phyloP scores from a whole-genome alignment of 1,140 invertebrate genomes.

The Maniola jurtina region DNA sequence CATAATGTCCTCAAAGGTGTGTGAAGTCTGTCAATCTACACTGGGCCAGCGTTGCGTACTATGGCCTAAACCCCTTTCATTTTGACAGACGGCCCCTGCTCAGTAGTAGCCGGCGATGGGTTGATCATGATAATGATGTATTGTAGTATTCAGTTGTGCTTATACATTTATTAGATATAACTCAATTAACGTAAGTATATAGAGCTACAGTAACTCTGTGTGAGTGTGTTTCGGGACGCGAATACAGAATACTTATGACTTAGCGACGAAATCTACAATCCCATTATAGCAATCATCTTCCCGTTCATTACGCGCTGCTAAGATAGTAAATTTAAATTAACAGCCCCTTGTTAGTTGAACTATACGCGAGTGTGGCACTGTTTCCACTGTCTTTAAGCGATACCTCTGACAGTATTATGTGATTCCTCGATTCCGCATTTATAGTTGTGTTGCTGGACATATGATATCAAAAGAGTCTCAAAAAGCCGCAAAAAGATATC shows the following conservation, averaged over 20 bases:
- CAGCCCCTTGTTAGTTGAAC: conserved; percentile 74
- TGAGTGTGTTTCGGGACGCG: conserved; percentile 18
- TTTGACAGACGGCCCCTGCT: too few species aligned
- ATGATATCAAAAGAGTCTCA: too few species aligned
- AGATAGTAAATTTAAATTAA: conserved; percentile 78
- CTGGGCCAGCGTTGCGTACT: too few species aligned
- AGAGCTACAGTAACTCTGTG: not conserved
- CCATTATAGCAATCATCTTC: conserved; percentile 75
- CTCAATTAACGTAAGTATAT: not conserved
- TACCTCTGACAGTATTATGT: not conserved
- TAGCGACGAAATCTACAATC: conserved; percentile 58
- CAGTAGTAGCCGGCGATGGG: too few species aligned
- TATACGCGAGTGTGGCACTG: conserved; percentile 46
- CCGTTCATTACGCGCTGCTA: conserved; percentile 70
- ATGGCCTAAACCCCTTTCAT: too few species aligned
- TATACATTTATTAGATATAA: not conserved
- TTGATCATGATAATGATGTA: too few species aligned
- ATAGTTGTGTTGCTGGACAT: too few species aligned
- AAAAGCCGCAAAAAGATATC: too few species aligned
- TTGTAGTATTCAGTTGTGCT: not conserved
- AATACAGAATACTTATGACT: conserved; percentile 39
- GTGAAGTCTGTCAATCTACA: too few species aligned
- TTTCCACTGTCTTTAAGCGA: conserved; percentile 18
- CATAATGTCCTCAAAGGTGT: too few species aligned
- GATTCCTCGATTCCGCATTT: too few species aligned